Evolutionary conservation across 2,888 invertebrate genomes (phyloP).

Genomic region (Microchrysa polita): DNA sequence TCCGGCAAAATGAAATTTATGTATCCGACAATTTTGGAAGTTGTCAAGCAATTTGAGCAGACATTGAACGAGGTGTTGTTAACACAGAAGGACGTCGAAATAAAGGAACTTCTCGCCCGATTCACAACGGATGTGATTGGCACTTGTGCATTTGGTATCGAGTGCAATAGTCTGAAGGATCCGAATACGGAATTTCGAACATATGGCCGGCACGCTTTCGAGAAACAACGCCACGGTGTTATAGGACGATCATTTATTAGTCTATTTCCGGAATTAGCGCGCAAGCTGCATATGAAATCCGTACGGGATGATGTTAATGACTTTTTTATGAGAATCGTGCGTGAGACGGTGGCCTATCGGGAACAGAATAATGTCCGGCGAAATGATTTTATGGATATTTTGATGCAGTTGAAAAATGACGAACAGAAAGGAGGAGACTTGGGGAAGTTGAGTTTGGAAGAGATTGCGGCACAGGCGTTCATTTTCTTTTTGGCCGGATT

Average conservation of each 20-base stretch:
- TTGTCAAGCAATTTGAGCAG: conserved; percentile 48
- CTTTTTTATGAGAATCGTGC: conserved; percentile 46
- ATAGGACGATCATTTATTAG: conserved; percentile 43
- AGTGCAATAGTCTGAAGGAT: conserved; percentile 62
- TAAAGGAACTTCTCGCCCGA: conserved; percentile 63
- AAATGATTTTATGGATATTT: conserved; percentile 49
- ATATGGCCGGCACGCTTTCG: conserved; percentile 54
- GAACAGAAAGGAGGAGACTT: not conserved
- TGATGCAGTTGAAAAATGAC: conserved; percentile 45
- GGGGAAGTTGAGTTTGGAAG: conserved; percentile 60
- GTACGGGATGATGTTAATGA: conserved; percentile 25
- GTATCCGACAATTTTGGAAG: conserved; percentile 56
- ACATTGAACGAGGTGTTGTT: conserved; percentile 50
- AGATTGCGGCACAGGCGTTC: conserved; percentile 67
- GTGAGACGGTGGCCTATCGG: conserved; percentile 44
- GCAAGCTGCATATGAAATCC: conserved; percentile 21
- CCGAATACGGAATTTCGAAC: conserved; percentile 60
- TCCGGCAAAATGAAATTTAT: conserved; percentile 63
- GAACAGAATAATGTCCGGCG: conserved; percentile 44
- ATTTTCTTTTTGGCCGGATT: conserved; percentile 68
- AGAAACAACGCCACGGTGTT: conserved; percentile 47
- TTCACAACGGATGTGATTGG: conserved; percentile 67
- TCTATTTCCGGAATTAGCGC: conserved; percentile 38
- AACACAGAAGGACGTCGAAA: conserved; percentile 58
- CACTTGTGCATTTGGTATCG: conserved; percentile 65